Conservation (phyloP, 2,888 invertebrate species). For the Oscheius sp. region DNA sequence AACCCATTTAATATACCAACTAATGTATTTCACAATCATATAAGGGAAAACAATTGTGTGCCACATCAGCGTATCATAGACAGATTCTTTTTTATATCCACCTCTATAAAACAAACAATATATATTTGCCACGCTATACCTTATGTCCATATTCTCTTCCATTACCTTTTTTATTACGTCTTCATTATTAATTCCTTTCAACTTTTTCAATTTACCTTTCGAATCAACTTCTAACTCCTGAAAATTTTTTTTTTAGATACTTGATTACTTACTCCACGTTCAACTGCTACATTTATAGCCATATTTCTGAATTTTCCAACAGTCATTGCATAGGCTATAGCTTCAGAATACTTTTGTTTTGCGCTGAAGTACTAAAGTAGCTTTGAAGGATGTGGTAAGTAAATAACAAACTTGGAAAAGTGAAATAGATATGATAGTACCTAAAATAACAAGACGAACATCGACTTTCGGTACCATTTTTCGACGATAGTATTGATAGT, state of each 20-base stretch:
- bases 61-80: conserved; percentile 83
- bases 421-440: conserved; percentile 85
- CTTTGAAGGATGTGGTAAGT: too few relatives aligned
- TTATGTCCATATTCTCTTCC: conserved; percentile 90
- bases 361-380: conserved; percentile 74
- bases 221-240: conserved; percentile 61
- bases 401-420: conserved; percentile 79
- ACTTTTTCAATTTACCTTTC: conserved; percentile 64
- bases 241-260: neutral
- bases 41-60: conserved; percentile 84
- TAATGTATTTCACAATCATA: conserved; percentile 78
- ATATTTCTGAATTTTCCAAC: conserved; percentile 66
- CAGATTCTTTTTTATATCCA: conserved; percentile 85
- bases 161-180: conserved; percentile 83
- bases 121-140: conserved; percentile 65
- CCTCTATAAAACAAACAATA: conserved; percentile 76
- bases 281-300: conserved; percentile 78
- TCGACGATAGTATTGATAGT: conserved; percentile 82
- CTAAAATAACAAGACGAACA: conserved; percentile 85
- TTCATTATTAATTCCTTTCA: conserved; percentile 79
- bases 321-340: conserved; percentile 79
- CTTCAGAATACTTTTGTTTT: conserved; percentile 78
- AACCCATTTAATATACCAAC: conserved; percentile 76
- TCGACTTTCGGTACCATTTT: conserved; percentile 90
- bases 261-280: conserved; percentile 73